phyloP scores from a whole-genome alignment of 2,888 invertebrate genomes.

The Cataglyphis livida region DNA sequence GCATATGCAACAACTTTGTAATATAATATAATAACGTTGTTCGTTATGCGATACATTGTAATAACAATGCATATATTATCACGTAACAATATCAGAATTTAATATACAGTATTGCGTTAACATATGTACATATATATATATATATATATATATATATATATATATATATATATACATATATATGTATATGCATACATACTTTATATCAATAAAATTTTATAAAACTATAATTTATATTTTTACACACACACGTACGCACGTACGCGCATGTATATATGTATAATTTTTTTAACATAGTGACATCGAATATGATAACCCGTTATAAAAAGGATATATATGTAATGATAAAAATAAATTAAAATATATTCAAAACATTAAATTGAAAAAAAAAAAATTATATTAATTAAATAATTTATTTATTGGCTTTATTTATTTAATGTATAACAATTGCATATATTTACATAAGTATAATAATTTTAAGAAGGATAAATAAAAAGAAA shows the following conservation, averaged over 20 bases:
- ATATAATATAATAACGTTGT: conserved; percentile 56
- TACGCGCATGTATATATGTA: not conserved
- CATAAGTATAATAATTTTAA: not conserved
- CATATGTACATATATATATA: too few relatives aligned
- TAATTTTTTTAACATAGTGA: not conserved
- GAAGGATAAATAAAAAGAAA: not conserved
- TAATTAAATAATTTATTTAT: conserved; percentile 6
- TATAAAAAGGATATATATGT: not conserved
- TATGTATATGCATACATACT: conserved; percentile 21
- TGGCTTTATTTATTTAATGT: not conserved
- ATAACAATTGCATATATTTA: not conserved
- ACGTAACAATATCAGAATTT: conserved; percentile 45
- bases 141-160: not conserved
- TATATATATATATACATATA: not conserved
- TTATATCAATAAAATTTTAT: conserved; percentile 17
- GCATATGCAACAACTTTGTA: conserved; percentile 45
- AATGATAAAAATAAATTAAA: conserved; percentile 8
- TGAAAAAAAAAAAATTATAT: not conserved
- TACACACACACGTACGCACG: not conserved
- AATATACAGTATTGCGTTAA: not conserved
- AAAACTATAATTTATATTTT: not conserved
- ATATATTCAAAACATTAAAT: not conserved
- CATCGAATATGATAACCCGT: not conserved
- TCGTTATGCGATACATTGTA: conserved; percentile 53
- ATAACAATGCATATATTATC: conserved; percentile 53